Conservation (phyloP, 2,113 vertebrate genomes). For the Daubentonia madagascariensis region DNA sequence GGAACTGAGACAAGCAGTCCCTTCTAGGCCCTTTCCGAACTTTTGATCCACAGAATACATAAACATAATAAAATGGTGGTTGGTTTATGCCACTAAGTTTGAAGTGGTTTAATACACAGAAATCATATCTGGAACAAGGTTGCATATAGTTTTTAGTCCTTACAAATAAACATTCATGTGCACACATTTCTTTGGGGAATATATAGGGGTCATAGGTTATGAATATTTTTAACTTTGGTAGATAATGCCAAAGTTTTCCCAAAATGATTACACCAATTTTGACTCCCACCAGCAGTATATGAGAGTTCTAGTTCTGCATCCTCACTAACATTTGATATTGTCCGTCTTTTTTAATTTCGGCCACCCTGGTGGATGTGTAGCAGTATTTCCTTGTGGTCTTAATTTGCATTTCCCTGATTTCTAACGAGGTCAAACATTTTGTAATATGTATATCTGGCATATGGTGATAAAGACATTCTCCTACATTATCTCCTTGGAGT, state of each 20-base stretch:
- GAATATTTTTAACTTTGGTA: background rate
- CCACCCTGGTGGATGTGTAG: background rate
- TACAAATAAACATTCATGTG: background rate
- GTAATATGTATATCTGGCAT: background rate
- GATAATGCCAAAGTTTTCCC: background rate
- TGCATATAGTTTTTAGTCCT: background rate
- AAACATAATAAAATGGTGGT: background rate
- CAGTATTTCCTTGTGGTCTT: background rate
- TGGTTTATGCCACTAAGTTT: background rate
- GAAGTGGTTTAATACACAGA: background rate
- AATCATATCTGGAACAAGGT: background rate
- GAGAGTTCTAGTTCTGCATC: background rate
- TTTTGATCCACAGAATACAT: background rate
- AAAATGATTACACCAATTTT: background rate
- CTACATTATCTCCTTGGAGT: background rate
- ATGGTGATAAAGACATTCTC: conserved; percentile 1
- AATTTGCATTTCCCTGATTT: background rate
- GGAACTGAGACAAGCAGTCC: background rate
- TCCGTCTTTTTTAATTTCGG: background rate
- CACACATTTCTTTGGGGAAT: background rate
- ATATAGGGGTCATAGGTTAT: background rate
- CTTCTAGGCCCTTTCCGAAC: background rate
- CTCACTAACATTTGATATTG: background rate
- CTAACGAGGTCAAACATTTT: background rate
- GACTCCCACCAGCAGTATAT: background rate